Evolutionary conservation across 2,888 invertebrate genomes (phyloP), one percentile per base, ranked within the genome.

Genomic region (Morinoia aosen): DNA sequence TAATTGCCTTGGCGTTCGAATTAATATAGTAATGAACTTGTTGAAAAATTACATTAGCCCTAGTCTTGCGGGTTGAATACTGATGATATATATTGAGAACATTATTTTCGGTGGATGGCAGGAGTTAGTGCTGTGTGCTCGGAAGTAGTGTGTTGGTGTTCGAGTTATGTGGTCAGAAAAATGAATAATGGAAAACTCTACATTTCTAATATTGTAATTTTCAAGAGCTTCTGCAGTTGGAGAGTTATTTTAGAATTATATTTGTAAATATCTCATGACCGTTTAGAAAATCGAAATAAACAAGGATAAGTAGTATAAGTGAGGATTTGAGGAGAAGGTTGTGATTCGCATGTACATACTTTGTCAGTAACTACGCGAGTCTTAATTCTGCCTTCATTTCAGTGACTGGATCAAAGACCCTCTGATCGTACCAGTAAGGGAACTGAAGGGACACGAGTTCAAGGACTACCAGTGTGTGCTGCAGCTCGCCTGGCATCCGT

Each of bases 381-480:
- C 58, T 58, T 96, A 91, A 95, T 96, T 94, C 96, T 96, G 96
- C 97, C 97, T 97, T 96, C 96, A 96, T 98, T 98, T 95, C 97
- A 99, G 99, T 16, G 90, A 90, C 90, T 90, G 90, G 97, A 98
- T 99, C 97, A 98, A 99, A 97, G 99, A 99, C 98, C 99, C 99
- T 39, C 98, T 99, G 97, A 98, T 99, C 97, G 99, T 99, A 95
- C 99, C 99, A n/a, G 98, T 99, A 97, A 99, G 99, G 97, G 98
- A 99, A 97, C 98, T 99, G 96, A 98, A 98, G 97, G 98, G 98
- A 96, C 99, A 99, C 97, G 98, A 98, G 97, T 97, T 98, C 95
- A 98, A 98, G 95, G 98, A 98, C 96, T 98, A 98, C 97, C 98
- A 99, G 97, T 98, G 99, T 96, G 98, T 99, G 97, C 98, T 99